Evolutionary conservation across 2,113 vertebrate species (phyloP).

Genomic region (Phrynosoma blainvillii): DNA sequence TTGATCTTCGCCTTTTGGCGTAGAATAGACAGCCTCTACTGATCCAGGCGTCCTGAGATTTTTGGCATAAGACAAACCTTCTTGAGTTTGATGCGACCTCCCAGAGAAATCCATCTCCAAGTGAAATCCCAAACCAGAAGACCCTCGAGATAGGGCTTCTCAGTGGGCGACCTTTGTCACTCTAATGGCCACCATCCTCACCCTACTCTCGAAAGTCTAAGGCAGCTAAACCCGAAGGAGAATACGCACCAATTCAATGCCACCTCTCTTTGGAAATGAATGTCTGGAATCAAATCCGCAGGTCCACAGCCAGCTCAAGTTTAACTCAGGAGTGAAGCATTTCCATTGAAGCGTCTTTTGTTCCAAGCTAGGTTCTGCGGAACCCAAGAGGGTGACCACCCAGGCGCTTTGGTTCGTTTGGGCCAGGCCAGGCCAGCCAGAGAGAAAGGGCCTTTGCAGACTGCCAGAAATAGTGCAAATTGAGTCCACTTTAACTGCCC

Average conservation of each 20-base stretch:
- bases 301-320: not conserved
- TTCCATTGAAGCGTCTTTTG: not conserved
- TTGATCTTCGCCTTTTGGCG: too few relatives aligned
- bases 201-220: not conserved
- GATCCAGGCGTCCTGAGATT: too few relatives aligned
- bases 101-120: too few relatives aligned
- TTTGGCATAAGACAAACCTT: too few relatives aligned
- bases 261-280: not conserved
- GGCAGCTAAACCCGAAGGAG: not conserved
- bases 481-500: too few relatives aligned
- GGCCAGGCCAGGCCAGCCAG: too few relatives aligned
- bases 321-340: constrained; percentile 2
- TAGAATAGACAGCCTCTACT: too few relatives aligned
- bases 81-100: too few relatives aligned
- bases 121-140: too few relatives aligned
- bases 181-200: not conserved
- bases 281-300: constrained; percentile 14
- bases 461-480: too few relatives aligned
- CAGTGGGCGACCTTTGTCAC: not conserved
- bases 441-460: too few relatives aligned
- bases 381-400: not conserved
- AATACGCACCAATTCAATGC: not conserved
- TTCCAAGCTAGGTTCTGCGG: not conserved
- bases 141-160: not conserved
- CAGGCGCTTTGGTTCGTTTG: not conserved